Base-by-base conservation (phyloP, 1,140 invertebrate species). In the Drosophila neocordata region DNA sequence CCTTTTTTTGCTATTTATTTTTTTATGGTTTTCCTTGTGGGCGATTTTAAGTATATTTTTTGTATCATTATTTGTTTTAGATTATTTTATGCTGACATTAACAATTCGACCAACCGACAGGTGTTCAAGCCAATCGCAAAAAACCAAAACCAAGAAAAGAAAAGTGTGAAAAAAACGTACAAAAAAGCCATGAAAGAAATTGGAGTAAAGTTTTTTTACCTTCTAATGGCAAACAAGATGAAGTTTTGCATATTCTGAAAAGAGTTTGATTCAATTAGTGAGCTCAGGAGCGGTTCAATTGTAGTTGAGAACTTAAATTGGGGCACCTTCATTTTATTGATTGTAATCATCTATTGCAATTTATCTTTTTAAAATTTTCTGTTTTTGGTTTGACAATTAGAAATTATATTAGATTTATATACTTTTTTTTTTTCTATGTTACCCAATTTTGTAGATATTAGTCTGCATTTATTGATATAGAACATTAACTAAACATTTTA, bases 31-130 rank as follows among this genome's bases (percentile, higher is more conserved):
- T 48, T 15, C 15, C 9, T 48, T 18, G 41, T 48, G 15, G 15
- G 41, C 41, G 41, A 48, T 11, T 48, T 18, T 18, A 4, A 18
- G 15, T 20, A 11, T 44, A 44, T 18, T 2, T 44, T 44, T 18
- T 44, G 13, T 18, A 44, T 15, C 41, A 44, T 48, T 48, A 48
- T 48, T 48, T 48, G 41, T 20, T 48, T 11, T 18, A 48, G 41
- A 48, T 18, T 48, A 48, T 48, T 48, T 48, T 20, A 48, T 48
- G 41, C 41, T 48, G 41, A 48, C 41, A 20, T 18, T 48, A n/a
- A 48, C 15, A 48, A 48, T 48, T 48, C 15, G 18, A 48, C 9
- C 15, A 15, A 20, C 15, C 41, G 41, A 48, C 41, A 48, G 41
- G 41, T 48, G 41, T 48, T 48, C 15, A 11, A n/a, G 15, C 41